Conservation (phyloP, 2,113 vertebrate species). For the Edolisoma coerulescens region DNA sequence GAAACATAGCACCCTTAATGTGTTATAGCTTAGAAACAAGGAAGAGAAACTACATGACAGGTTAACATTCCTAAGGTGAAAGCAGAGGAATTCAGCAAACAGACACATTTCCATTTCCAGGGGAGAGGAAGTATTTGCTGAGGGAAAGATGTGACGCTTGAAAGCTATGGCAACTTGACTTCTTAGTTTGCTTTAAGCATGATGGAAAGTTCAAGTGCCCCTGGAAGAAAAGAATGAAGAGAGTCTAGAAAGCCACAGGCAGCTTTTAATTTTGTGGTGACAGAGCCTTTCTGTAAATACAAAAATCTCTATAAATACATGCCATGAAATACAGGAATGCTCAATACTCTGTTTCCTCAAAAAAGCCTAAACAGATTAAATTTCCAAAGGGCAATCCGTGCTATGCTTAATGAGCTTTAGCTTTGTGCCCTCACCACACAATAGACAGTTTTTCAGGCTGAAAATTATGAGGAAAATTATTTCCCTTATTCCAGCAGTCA, state of each 20-base stretch:
- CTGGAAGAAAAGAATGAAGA: neutral
- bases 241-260: neutral
- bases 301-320: neutral
- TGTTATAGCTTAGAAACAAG: neutral
- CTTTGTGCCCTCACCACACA: neutral
- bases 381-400: neutral
- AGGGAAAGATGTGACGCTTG: rapidly evolving
- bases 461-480: neutral
- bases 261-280: neutral
- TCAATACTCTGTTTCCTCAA: neutral
- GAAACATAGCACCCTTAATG: neutral
- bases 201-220: neutral
- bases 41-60: neutral
- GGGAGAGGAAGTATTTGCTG: neutral
- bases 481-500: neutral
- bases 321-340: neutral
- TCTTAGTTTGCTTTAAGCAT: neutral
- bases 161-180: neutral
- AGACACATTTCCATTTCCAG: neutral
- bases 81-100: neutral
- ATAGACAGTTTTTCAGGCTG: neutral
- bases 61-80: neutral
- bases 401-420: neutral
- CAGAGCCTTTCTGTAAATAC: neutral
- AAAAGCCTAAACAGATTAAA: neutral